Percentiles rank a stretch among this genome's conserved stretches.
These are phyloP conservation scores for Chaenocephalus aceratus DNA, from an alignment of 2,113 vertebrate species.

Conservation along the genomic window DNA sequence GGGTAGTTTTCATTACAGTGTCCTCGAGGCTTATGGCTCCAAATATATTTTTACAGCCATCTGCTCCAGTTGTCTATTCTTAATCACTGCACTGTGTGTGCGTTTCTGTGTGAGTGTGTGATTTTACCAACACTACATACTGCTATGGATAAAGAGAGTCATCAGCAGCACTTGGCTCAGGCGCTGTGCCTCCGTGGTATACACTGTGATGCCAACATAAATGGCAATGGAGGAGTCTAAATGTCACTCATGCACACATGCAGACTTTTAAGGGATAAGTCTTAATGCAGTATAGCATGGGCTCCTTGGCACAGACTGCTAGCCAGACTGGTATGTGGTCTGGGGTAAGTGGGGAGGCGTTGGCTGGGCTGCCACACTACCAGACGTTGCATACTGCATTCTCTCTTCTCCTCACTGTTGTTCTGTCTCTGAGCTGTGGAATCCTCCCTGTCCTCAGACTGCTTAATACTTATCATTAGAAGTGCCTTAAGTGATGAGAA, in stretches of 20 bases:
- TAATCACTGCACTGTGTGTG: constrained; percentile 71
- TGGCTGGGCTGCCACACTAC: constrained; percentile 69
- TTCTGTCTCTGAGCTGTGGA: constrained; percentile 56
- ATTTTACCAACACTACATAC: constrained; percentile 68
- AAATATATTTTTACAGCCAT: constrained; percentile 85
- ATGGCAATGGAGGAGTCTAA: constrained; percentile 76
- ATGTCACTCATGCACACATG: constrained; percentile 78
- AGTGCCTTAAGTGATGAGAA: constrained; percentile 35
- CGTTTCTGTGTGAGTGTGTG: constrained; percentile 51
- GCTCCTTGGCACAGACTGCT: constrained; percentile 68
- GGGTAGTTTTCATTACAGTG: constrained; percentile 79
- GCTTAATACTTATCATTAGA: constrained; percentile 38
- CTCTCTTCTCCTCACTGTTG: constrained; percentile 65
- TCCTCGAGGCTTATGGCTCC: constrained; percentile 80
- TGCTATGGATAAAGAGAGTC: constrained; percentile 78
- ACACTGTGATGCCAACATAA: constrained; percentile 76
- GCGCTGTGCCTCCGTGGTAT: constrained; percentile 68
- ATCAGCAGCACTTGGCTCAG: constrained; percentile 74
- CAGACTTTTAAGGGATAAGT: constrained; percentile 71
- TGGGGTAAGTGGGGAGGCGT: constrained; percentile 75
- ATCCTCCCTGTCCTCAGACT: constrained; percentile 49
- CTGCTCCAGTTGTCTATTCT: constrained; percentile 83
- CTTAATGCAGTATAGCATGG: constrained; percentile 67
- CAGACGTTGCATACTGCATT: constrained; percentile 77
- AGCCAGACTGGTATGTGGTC: constrained; percentile 81